Percentiles rank a stretch among this genome's conserved stretches.
phyloP scores from a whole-genome alignment of 2,888 invertebrate species.

The Andrena trimmerana region DNA sequence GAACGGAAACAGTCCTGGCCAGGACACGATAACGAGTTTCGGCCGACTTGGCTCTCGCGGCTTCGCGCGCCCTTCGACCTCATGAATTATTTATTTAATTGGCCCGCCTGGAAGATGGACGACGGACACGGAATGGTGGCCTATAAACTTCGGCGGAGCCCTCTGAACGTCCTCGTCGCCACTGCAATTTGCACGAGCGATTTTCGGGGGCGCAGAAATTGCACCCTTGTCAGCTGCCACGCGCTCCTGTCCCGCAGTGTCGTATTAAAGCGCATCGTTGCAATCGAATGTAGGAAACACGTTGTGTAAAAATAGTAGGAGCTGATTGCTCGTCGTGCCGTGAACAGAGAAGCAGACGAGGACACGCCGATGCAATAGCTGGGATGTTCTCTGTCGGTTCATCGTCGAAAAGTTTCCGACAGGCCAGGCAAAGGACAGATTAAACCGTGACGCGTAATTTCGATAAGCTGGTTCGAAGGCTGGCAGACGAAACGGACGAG shows the following conservation, averaged over 20 bases:
- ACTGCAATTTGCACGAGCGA: constrained; percentile 31
- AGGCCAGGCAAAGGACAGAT: neutral
- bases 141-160: constrained; percentile 23
- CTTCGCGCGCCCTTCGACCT: constrained; percentile 28
- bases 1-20: constrained; percentile 41
- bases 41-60: constrained; percentile 35
- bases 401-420: neutral
- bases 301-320: too few species aligned
- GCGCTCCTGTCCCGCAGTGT: too few species aligned
- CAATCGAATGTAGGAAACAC: too few species aligned
- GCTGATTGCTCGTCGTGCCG: too few species aligned
- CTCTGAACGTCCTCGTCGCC: constrained; percentile 14
- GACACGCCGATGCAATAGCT: neutral
- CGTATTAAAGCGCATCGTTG: too few species aligned
- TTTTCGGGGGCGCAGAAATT: too few species aligned
- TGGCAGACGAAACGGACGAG: neutral
- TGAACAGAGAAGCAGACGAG: neutral
- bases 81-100: constrained; percentile 67
- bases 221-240: too few species aligned
- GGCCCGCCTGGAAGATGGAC: constrained; percentile 30
- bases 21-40: constrained; percentile 49
- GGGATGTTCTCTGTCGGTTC: neutral
- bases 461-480: constrained; percentile 15
- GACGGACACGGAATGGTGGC: constrained; percentile 41
- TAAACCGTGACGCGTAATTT: constrained; percentile 1